phyloP scores from a whole-genome alignment of 2,797 vertebrate genomes.

The Dryobates pubescens region DNA sequence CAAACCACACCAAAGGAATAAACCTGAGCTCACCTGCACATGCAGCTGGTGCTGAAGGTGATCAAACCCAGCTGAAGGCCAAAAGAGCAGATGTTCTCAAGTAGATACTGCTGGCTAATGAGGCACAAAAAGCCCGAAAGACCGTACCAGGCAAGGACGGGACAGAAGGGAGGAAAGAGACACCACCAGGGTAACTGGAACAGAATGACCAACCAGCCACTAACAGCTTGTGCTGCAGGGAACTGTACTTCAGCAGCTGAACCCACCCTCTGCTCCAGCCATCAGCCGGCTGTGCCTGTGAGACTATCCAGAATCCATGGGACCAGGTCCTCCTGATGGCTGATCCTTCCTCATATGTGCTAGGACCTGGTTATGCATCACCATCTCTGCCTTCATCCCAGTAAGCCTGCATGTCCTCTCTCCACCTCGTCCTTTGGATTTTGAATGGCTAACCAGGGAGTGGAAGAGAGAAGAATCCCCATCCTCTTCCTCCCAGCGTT shows the following conservation, averaged over 20 bases:
- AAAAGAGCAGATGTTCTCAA: background rate
- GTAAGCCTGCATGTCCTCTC: background rate
- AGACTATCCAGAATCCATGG: background rate
- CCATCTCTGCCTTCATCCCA: background rate
- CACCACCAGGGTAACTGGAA: background rate
- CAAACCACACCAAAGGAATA: background rate
- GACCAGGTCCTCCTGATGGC: background rate
- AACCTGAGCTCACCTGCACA: background rate
- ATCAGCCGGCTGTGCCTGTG: background rate
- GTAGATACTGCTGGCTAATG: background rate
- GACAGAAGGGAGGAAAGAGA: background rate
- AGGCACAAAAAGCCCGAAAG: background rate
- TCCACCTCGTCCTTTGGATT: background rate
- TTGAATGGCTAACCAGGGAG: background rate
- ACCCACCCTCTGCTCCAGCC: fast-evolving
- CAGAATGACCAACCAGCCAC: background rate
- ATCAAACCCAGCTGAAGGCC: background rate
- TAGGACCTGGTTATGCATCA: background rate
- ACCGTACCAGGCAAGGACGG: background rate
- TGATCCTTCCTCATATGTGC: background rate
- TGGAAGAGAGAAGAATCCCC: background rate
- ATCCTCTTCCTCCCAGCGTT: background rate
- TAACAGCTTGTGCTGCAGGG: background rate
- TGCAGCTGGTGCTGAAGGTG: background rate
- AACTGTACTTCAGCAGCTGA: background rate